A percentile compares a stretch with the other conserved stretches of the same genome.
phyloP scores from a whole-genome alignment of 2,888 invertebrate species.

The Nymphalis c-album region DNA sequence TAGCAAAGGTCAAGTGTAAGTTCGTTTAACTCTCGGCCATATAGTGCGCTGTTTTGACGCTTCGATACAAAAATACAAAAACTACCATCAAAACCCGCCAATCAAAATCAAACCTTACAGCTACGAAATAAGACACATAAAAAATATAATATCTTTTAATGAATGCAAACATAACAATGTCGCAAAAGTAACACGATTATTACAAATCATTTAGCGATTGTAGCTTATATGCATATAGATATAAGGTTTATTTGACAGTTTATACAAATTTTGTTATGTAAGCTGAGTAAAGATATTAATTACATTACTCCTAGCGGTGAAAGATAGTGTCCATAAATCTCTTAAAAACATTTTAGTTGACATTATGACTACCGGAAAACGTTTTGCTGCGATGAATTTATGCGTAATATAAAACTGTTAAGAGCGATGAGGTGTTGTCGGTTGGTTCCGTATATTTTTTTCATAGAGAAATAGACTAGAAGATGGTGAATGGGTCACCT shows the following conservation, averaged over 20 bases:
- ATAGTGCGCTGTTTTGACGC: conserved; percentile 38
- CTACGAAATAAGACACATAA: neutral
- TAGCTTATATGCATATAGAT: conserved; percentile 1
- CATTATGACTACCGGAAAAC: conserved; percentile 54
- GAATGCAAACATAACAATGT: conserved; percentile 22
- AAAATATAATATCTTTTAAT: neutral
- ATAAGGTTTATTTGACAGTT: conserved; percentile 7
- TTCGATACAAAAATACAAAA: conserved; percentile 24
- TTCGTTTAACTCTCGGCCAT: conserved; percentile 61
- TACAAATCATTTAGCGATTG: conserved; percentile 13
- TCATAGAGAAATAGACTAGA: too few relatives aligned
- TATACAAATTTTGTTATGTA: conserved; percentile 16
- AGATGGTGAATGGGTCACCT: too few relatives aligned
- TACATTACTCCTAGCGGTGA: conserved; percentile 48
- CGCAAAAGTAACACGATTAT: conserved; percentile 19
- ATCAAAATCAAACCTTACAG: conserved; percentile 18
- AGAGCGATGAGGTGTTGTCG: neutral
- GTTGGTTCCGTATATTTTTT: too few relatives aligned
- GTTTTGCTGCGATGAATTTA: conserved; percentile 33
- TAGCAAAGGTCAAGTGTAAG: conserved; percentile 62
- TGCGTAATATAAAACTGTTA: conserved; percentile 19
- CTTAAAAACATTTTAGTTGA: conserved; percentile 53
- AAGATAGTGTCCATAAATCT: conserved; percentile 56
- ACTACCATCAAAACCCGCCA: neutral
- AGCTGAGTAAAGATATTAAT: conserved; percentile 45